These are phyloP conservation scores for Imbricaverruca yamaguchii DNA, from an alignment of 2,888 invertebrate genomes.

Conservation along the genomic window DNA sequence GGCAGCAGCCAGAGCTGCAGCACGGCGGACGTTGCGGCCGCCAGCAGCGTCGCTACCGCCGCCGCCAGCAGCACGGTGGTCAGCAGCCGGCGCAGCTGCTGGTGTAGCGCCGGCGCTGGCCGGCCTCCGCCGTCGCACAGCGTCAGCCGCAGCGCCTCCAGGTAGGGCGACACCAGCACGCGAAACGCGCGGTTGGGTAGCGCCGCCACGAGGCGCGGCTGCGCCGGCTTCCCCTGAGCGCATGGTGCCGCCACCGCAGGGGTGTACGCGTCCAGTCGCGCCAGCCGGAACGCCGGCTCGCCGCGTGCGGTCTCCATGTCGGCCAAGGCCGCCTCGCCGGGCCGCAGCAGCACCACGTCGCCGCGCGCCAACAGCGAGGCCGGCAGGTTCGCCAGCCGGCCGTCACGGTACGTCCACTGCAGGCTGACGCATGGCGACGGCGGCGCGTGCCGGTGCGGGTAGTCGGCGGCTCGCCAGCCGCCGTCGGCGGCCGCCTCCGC, in stretches of 20 bases:
- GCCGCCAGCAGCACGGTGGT: not conserved
- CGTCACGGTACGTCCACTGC: constrained; percentile 91
- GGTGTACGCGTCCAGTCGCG: not conserved
- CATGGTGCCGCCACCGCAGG: not conserved
- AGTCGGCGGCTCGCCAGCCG: constrained; percentile 64
- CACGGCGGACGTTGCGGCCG: not conserved
- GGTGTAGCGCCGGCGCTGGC: constrained; percentile 76
- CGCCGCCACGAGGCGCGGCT: constrained; percentile 39
- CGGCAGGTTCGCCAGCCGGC: constrained; percentile 77
- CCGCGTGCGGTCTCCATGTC: constrained; percentile 44
- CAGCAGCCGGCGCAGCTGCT: constrained; percentile 37
- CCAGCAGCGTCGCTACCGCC: not conserved
- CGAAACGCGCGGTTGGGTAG: constrained; percentile 65
- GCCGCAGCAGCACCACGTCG: constrained; percentile 77
- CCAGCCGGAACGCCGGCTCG: not conserved
- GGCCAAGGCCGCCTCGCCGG: constrained; percentile 68
- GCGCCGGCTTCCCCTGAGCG: not conserved
- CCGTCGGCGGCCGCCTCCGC: not conserved
- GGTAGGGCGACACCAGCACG: constrained; percentile 75
- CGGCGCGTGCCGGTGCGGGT: constrained; percentile 80
- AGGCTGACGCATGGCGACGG: constrained; percentile 87
- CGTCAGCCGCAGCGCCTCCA: constrained; percentile 65
- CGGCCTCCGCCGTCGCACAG: constrained; percentile 63
- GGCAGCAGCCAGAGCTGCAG: constrained; percentile 10
- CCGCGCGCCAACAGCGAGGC: constrained; percentile 80